phyloP scores from a whole-genome alignment of 2,888 invertebrate genomes.

The Caenorhabditis virilis region DNA sequence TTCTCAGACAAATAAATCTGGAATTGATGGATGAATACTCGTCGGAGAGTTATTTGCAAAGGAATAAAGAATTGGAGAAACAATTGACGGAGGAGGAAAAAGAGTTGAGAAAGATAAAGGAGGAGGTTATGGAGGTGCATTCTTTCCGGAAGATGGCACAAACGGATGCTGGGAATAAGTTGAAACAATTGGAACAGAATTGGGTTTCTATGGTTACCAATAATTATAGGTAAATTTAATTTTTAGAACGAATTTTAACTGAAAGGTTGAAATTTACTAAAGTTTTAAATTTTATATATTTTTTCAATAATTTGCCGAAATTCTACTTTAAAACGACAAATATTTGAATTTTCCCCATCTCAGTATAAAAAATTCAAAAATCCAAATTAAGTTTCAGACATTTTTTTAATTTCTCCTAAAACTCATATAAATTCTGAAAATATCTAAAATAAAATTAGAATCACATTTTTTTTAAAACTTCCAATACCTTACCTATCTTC shows the following conservation, averaged over 20 bases:
- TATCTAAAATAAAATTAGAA: no score
- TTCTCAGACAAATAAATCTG: conserved; percentile 59
- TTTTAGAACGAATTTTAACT: neutral
- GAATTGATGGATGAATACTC: conserved; percentile 62
- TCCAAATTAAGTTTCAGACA: no score
- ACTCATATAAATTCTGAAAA: no score
- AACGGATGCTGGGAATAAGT: conserved; percentile 56
- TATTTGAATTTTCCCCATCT: no score
- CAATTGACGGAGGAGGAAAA: conserved; percentile 33
- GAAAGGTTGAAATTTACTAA: no score
- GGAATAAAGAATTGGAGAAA: conserved; percentile 52
- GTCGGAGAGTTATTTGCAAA: conserved; percentile 48
- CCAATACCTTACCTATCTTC: no score
- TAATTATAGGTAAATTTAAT: conserved; percentile 44
- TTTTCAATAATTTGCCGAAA: no score
- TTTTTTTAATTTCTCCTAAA: no score
- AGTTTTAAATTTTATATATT: no score
- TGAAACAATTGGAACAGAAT: conserved; percentile 48
- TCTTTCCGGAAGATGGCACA: conserved; percentile 57
- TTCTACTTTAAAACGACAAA: no score
- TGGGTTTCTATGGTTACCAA: conserved; percentile 57
- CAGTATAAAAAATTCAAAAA: no score
- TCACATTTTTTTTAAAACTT: no score
- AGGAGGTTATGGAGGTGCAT: conserved; percentile 59
- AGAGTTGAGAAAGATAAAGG: conserved; percentile 30